A percentile compares a stretch with the other conserved stretches of the same genome.
Conservation (phyloP, 2,888 invertebrate species). For the Camptogramma bilineatum region DNA sequence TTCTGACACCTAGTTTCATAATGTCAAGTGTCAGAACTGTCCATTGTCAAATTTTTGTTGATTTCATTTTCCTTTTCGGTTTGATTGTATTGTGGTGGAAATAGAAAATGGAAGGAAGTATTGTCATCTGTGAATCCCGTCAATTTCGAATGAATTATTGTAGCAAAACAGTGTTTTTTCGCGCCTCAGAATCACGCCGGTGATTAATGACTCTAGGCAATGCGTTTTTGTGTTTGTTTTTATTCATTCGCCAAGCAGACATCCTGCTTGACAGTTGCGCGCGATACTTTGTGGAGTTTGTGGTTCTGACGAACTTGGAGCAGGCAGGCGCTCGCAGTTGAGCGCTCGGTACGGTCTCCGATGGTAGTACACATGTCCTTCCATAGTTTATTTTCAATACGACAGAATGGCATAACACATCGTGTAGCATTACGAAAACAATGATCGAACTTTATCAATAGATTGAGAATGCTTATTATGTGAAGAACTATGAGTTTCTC, state of each 20-base stretch:
- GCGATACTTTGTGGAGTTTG: slow-evolving; percentile 46
- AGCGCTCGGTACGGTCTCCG: slow-evolving; percentile 47
- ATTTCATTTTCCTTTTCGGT: slow-evolving; percentile 4
- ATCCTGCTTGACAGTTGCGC: slow-evolving; percentile 47
- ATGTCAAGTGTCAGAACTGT: background rate
- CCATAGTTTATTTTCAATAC: slow-evolving; percentile 58
- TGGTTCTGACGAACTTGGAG: slow-evolving; percentile 35
- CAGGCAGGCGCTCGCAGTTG: slow-evolving; percentile 45
- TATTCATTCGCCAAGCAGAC: slow-evolving; percentile 34
- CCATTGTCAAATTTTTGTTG: background rate
- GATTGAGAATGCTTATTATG: slow-evolving; percentile 56
- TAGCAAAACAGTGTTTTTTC: background rate
- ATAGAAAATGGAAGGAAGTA: slow-evolving; percentile 23
- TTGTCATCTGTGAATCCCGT: background rate
- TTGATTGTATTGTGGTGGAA: slow-evolving; percentile 1
- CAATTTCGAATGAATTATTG: background rate
- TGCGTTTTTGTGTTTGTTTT: slow-evolving; percentile 36
- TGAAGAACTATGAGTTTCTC: slow-evolving; percentile 56
- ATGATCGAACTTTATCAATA: slow-evolving; percentile 59
- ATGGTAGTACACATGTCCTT: slow-evolving; percentile 34
- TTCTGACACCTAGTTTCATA: background rate
- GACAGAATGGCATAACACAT: slow-evolving; percentile 40
- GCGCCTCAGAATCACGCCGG: background rate
- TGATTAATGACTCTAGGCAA: slow-evolving; percentile 9
- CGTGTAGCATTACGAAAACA: slow-evolving; percentile 62